Evolutionary conservation across 2,888 invertebrate species (phyloP).

Genomic region (Andrena trimmerana): DNA sequence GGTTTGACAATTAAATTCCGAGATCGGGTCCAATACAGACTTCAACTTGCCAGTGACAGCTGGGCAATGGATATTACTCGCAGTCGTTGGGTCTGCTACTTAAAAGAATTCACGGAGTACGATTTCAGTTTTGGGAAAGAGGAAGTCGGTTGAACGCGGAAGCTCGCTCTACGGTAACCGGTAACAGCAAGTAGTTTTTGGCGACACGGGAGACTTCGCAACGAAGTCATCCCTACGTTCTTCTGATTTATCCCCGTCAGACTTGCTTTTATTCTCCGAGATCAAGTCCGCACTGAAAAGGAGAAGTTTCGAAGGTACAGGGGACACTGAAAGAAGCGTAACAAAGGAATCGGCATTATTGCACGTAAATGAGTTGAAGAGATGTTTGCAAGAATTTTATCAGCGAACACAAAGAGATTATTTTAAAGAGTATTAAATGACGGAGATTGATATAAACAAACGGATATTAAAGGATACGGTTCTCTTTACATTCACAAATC

Average conservation of each 20-base stretch:
- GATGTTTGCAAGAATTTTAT: background rate
- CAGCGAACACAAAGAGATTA: background rate
- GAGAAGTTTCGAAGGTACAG: background rate
- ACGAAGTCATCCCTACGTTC: background rate
- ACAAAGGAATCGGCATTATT: background rate
- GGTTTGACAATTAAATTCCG: conserved; percentile 21
- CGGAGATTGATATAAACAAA: too few relatives aligned
- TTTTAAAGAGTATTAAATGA: background rate
- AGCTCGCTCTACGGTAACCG: background rate
- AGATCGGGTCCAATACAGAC: conserved; percentile 27
- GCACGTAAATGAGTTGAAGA: background rate
- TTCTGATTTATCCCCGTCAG: background rate
- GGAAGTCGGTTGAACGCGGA: background rate
- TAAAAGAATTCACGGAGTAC: background rate
- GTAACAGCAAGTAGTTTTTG: background rate
- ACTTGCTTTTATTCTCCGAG: background rate
- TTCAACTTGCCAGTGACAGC: background rate
- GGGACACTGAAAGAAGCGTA: background rate
- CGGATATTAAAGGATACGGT: too few relatives aligned
- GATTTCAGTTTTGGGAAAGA: background rate
- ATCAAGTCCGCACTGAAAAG: background rate
- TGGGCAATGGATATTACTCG: background rate
- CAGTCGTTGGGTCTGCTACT: background rate
- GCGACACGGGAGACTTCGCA: background rate
- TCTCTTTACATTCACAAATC: too few relatives aligned